Evolutionary conservation across 2,888 invertebrate species (phyloP), one percentile per base, ranked within the genome.

Genomic region (Capitulum mitella): DNA sequence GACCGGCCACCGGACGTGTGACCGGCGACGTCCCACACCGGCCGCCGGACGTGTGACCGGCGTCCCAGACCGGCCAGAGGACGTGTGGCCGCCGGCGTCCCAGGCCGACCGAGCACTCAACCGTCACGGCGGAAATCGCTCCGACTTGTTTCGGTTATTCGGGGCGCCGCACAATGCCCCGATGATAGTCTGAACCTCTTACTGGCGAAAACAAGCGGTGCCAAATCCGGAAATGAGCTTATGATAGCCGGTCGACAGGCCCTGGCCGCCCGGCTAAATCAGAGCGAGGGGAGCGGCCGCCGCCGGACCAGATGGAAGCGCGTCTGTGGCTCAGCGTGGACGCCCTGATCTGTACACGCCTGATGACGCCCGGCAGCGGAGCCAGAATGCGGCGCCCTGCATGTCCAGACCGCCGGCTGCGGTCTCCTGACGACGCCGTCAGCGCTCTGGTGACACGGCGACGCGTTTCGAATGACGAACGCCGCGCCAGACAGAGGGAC

Each of bases 211-310:
- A 70, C 70, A 70, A 70, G 70, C 70, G 70, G 70, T 26, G 40
- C 16, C 22, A 70, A 40, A 70, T 70, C 70, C 70, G 70, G 70
- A 70, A 70, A 70, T 26, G 70, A 40, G 70, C 70, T 70, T 37
- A 70, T 70, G 70, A 70, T 70, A 70, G 70, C 26, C 34, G 70
- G 26, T 26, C 70, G 26, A 40, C n/a, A n/a, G n/a, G n/a, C n/a
- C n/a, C n/a, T n/a, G n/a, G n/a, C n/a, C 1, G 37, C 8, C 37
- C 26, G 70, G 37, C 70, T 40, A 37, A 40, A 37, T 40, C 22
- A 0, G 40, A 8, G 37, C 8, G 70, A 22, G 22, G 26, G 40
- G 70, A 26, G 14, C 19, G 19, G 51, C 3, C 12, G 48, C 19
- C 22, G 5, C 51, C 22, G 51, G n/a, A n/a, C 5, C 14, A 16